A percentile compares a stretch with the other conserved stretches of the same genome.
Conservation (phyloP, 2,113 vertebrate genomes). For the Capricornis sumatraensis region DNA sequence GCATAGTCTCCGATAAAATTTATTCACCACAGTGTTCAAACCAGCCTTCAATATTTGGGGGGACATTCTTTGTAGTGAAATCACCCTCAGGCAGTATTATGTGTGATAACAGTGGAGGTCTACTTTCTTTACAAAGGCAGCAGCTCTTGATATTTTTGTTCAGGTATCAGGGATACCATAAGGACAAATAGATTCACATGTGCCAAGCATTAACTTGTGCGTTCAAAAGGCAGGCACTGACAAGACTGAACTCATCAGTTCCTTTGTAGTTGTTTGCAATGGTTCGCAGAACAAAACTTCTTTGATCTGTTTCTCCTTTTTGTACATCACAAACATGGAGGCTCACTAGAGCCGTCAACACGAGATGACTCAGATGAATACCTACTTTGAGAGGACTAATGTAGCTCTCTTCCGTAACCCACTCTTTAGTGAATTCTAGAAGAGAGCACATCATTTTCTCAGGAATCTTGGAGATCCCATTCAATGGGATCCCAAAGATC, state of each 20-base stretch:
- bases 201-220: conserved; percentile 34
- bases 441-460: not conserved
- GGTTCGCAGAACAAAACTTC: conserved; percentile 56
- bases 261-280: conserved; percentile 54
- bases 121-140: not conserved
- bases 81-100: not conserved
- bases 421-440: not conserved
- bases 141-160: conserved; percentile 15
- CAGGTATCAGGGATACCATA: not conserved
- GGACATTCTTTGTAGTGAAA: not conserved
- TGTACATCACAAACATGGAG: not conserved
- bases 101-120: not conserved
- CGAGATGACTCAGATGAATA: not conserved
- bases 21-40: not conserved
- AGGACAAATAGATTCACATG: conserved; percentile 25
- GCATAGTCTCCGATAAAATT: not conserved
- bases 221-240: conserved; percentile 2
- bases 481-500: not conserved
- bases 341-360: not conserved
- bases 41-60: not conserved
- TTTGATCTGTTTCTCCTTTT: conserved; percentile 54
- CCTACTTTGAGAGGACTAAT: not conserved
- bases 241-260: conserved; percentile 14
- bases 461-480: not conserved
- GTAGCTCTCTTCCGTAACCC: not conserved